Conservation (phyloP, 1,140 invertebrate species). For the Papilio machaon region DNA sequence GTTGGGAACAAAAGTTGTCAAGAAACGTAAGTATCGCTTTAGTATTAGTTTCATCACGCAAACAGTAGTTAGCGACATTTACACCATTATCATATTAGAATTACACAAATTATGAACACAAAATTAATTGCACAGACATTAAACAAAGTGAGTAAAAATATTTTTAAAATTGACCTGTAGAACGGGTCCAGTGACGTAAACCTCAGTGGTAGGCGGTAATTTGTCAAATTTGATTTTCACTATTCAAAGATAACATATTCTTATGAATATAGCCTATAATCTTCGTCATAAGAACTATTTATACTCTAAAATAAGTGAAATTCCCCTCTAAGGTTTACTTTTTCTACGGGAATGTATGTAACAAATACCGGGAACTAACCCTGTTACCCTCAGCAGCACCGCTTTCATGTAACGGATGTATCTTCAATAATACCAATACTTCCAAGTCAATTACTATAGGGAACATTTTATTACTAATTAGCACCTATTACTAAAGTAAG, state of each 20-base stretch:
- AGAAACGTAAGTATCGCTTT: slow-evolving; percentile 78
- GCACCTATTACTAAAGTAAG: slow-evolving; percentile 79
- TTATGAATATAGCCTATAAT: slow-evolving; percentile 79
- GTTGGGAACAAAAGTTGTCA: slow-evolving; percentile 77
- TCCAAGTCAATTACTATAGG: slow-evolving; percentile 88
- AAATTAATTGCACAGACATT: background rate
- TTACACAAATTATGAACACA: background rate
- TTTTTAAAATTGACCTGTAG: background rate
- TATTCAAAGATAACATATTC: slow-evolving; percentile 69
- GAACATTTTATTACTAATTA: slow-evolving; percentile 84
- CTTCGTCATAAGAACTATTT: slow-evolving; percentile 70
- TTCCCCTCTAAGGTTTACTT: slow-evolving; percentile 77
- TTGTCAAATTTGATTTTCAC: slow-evolving; percentile 40
- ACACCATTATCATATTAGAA: slow-evolving; percentile 13
- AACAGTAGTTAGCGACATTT: slow-evolving; percentile 46
- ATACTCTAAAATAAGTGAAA: slow-evolving; percentile 68
- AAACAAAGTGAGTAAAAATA: background rate
- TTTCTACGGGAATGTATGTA: slow-evolving; percentile 66
- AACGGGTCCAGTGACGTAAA: slow-evolving; percentile 30
- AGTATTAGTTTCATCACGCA: slow-evolving; percentile 61
- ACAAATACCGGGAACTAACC: slow-evolving; percentile 60
- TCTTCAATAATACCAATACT: slow-evolving; percentile 79
- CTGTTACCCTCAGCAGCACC: slow-evolving; percentile 69
- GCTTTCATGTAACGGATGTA: slow-evolving; percentile 64
- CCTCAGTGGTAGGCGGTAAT: slow-evolving; percentile 73